Evolutionary conservation across 23 tunicate species (phyloP), one percentile per base, ranked within the genome.

Genomic region (Halocynthia roretzi): DNA sequence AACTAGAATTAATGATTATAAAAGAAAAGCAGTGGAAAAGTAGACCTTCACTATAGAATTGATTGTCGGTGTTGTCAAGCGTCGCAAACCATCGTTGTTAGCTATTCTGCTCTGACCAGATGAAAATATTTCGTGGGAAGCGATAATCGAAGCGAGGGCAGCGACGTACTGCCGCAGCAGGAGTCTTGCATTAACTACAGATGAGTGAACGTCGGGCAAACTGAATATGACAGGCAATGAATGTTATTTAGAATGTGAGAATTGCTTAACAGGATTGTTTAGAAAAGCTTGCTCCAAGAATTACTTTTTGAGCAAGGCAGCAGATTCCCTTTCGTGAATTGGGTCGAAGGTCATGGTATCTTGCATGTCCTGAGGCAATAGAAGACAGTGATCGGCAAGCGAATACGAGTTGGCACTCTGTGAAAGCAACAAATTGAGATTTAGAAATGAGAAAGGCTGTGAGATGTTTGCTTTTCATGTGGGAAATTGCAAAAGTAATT

Each of bases 361-460:
- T 15, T 75, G 77, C 12, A 50, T 20, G 44, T 23, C 50, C 67
- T 58, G 31, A 18, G 66, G 62, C 23, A 50, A 61, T 65, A 48
- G 31, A 15, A 84, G 76, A 86, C 96, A 21, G 96, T 89, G 51
- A 82, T 89, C 61, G 96, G 89, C 20, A 89, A 89, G 70, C 68
- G 83, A 10, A 85, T 84, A 7, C 48, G 88, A 22, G 85, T 86
- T 67, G 83, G 96, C 76, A 82, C 83, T 71, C 96, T 65, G 70
- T 65, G 17, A 14, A 58, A 58, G 17, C n/a, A 58, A 58, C 44
- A 31, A 31, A 31, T 31, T 31, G 44, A 4, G 44, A 31, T 31
- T 31, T 31, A 31, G 44, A 31, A 31, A 31, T 31, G 4, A 31
- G 44, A 4, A 31, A 31, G 44, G 1, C 44, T 31, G 44, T 31